Evolutionary conservation across 2,113 vertebrate species (phyloP).

Genomic region (Nematolebias whitei): DNA sequence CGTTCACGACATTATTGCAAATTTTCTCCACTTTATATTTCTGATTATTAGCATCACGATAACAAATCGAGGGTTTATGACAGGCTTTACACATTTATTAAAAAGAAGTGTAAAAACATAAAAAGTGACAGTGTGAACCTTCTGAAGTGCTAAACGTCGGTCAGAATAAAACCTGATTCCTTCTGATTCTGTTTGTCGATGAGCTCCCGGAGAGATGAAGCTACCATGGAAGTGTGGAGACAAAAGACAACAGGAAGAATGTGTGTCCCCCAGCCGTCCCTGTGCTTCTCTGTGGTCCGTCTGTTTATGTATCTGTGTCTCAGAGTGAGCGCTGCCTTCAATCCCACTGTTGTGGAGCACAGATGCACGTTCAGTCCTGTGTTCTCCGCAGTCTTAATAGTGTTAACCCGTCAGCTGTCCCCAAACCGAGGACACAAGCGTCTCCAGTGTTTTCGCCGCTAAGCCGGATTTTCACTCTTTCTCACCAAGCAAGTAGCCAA

Average conservation of each 20-base stretch:
- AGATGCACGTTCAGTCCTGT: slow-evolving; percentile 69
- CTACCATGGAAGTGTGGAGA: slow-evolving; percentile 8
- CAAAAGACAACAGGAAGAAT: slow-evolving; percentile 39
- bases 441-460: slow-evolving; percentile 53
- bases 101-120: background rate
- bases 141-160: background rate
- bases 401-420: slow-evolving; percentile 78
- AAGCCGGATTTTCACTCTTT: slow-evolving; percentile 66
- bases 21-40: too few relatives aligned
- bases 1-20: background rate
- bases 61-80: too few relatives aligned
- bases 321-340: slow-evolving; percentile 41
- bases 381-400: slow-evolving; percentile 72
- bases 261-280: slow-evolving; percentile 40
- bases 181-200: slow-evolving; percentile 26
- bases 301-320: slow-evolving; percentile 62
- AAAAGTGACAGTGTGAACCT: background rate
- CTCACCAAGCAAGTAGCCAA: slow-evolving; percentile 47
- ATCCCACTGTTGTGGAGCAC: slow-evolving; percentile 65
- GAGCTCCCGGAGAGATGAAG: slow-evolving; percentile 19
- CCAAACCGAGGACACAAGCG: slow-evolving; percentile 61
- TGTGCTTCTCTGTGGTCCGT: slow-evolving; percentile 46
- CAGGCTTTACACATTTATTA: too few relatives aligned
- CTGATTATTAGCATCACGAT: too few relatives aligned
- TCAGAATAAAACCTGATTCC: background rate